Evolutionary conservation across 2,888 invertebrate species (phyloP), one percentile per base, ranked within the genome.

Genomic region (Harpagoxenus sublaevis): DNA sequence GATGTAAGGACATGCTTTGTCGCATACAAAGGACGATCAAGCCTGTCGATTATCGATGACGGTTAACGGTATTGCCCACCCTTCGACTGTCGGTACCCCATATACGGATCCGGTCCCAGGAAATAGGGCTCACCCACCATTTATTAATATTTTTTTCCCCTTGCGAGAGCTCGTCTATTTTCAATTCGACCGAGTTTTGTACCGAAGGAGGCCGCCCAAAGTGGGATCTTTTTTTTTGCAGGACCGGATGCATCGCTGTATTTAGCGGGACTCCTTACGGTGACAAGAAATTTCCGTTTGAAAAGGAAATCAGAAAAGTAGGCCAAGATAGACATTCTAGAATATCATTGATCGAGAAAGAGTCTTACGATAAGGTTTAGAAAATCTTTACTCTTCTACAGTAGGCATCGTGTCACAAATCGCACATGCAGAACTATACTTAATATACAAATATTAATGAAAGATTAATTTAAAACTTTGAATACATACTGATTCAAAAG

Each of bases 191-290:
- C 87, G 82, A 86, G 84, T 85, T 86, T 89, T 71, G 31, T 28
- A 9, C 18, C 39, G 75, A 42, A 55, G 23, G 63, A 83, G 42
- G 63, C 45, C 70, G 53, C 31, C 12, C 68, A 45, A 85, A 82
- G 83, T 77, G 71, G 84, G 86, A 83, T 84, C 86, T 87, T 88
- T 81, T 87, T 88, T 81, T 83, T 87, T 70, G 79, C 85, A 62
- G 71, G 55, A 73, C 87, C 91, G 90, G 91, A 89, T 90, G 86
- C 71, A 48, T n/a, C 63, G 57, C 78, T 68, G 62, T 66, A 62
- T 84, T 88, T 91, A 91, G 91, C 91, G 91, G 91, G 85, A 90
- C 86, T 85, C 66, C 75, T 86, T 86, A 82, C 90, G 88, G 89
- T 79, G 85, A 70, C 73, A 83, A 86, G 35, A 75, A 77, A 85